Percentiles rank a stretch among this genome's conserved stretches.
phyloP scores from a whole-genome alignment of 2,888 invertebrate genomes.

The Volucella bombylans region DNA sequence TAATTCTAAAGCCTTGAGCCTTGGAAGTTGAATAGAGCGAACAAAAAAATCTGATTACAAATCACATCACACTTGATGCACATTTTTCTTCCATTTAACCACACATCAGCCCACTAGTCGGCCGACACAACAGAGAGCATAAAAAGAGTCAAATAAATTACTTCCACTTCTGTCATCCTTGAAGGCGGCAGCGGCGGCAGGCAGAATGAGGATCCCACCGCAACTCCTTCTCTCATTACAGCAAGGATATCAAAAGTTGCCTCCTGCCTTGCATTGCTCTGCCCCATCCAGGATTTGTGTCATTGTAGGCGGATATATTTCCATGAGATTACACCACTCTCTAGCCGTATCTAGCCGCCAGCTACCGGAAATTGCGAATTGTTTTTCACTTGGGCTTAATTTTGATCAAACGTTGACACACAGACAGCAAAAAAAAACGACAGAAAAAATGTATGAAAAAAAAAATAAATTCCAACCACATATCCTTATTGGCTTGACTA shows the following conservation, averaged over 20 bases:
- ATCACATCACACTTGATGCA: conserved; percentile 53
- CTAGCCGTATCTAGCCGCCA: conserved; percentile 17
- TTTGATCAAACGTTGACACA: conserved; percentile 63
- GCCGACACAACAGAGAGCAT: conserved; percentile 9
- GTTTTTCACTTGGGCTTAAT: conserved; percentile 66
- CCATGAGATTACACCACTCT: conserved; percentile 52
- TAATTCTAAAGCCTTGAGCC: conserved; percentile 49
- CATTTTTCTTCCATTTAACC: conserved; percentile 40
- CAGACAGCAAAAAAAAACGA: background rate
- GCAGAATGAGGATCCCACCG: background rate
- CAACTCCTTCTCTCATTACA: background rate
- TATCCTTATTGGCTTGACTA: background rate
- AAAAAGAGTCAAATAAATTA: conserved; percentile 47
- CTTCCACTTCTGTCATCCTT: conserved; percentile 42
- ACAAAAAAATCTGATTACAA: conserved; percentile 20
- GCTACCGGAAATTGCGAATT: conserved; percentile 63
- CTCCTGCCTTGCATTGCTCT: conserved; percentile 9
- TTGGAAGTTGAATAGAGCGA: background rate
- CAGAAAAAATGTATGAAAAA: background rate
- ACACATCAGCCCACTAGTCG: conserved; percentile 20
- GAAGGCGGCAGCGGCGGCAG: background rate
- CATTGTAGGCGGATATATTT: conserved; percentile 51
- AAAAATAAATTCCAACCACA: background rate
- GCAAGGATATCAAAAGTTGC: conserved; percentile 4
- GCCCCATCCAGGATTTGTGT: conserved; percentile 17